These are phyloP conservation scores for Watsonalla cultraria DNA, from an alignment of 2,888 invertebrate genomes.

Conservation along the genomic window DNA sequence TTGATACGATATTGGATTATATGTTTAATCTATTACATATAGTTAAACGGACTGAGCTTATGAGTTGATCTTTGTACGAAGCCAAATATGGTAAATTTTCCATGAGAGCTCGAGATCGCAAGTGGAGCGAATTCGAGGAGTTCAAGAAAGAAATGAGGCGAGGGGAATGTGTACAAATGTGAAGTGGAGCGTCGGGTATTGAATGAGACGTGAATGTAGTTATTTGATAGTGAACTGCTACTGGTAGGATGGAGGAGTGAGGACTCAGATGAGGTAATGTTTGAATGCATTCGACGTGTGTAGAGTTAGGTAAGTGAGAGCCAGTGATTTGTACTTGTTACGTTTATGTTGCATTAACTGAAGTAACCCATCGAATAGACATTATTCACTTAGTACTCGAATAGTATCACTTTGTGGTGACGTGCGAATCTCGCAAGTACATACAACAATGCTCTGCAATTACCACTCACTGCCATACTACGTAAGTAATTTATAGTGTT, in stretches of 20 bases:
- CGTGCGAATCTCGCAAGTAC: slow-evolving; percentile 64
- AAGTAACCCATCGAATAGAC: slow-evolving; percentile 71
- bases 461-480: slow-evolving; percentile 76
- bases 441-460: slow-evolving; percentile 46
- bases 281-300: slow-evolving; percentile 21
- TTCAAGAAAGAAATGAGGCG: not conserved
- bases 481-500: slow-evolving; percentile 60
- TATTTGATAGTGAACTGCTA: slow-evolving; percentile 25
- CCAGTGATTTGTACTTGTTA: slow-evolving; percentile 48
- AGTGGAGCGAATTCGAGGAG: not conserved
- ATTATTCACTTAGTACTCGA: slow-evolving; percentile 56
- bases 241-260: slow-evolving; percentile 11
- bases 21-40: not conserved
- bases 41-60: not conserved
- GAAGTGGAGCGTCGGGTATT: slow-evolving; percentile 9
- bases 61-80: not conserved
- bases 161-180: not conserved
- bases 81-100: not conserved
- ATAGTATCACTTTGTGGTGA: slow-evolving; percentile 47
- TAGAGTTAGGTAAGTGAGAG: slow-evolving; percentile 30
- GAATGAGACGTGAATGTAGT: slow-evolving; percentile 18
- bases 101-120: not conserved
- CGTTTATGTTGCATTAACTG: slow-evolving; percentile 37
- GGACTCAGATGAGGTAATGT: slow-evolving; percentile 15
- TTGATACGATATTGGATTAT: slow-evolving; percentile 1